These are phyloP conservation scores for Bombus difficillimus DNA, from an alignment of 1,140 invertebrate genomes.

Conservation along the genomic window DNA sequence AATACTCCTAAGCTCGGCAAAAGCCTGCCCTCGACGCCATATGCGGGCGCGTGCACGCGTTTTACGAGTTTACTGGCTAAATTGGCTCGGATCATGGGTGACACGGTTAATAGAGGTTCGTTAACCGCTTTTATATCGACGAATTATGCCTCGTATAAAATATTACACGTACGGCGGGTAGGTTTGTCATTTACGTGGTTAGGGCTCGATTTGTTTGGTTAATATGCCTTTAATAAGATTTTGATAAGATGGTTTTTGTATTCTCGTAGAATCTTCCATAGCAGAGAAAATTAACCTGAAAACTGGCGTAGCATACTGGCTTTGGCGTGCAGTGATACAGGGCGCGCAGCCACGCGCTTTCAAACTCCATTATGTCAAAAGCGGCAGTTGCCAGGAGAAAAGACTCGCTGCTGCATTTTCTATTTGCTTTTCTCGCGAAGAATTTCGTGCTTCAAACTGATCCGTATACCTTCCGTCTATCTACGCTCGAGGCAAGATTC, in stretches of 20 bases:
- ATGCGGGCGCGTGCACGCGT: conserved; percentile 17
- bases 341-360: not conserved
- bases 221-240: not conserved
- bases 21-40: not conserved
- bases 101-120: conserved; percentile 11
- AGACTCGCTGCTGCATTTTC: not conserved
- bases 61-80: conserved; percentile 3
- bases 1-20: not conserved
- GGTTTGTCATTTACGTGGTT: not conserved
- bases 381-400: not conserved
- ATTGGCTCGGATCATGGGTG: conserved; percentile 2
- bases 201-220: too few relatives aligned
- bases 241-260: not conserved
- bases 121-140: conserved; percentile 1
- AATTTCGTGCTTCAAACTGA: not conserved
- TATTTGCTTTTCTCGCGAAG: not conserved
- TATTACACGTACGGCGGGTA: not conserved
- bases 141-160: not conserved
- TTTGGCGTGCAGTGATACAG: not conserved
- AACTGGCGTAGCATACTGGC: not conserved
- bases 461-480: not conserved
- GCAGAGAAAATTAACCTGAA: not conserved
- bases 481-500: not conserved
- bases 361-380: not conserved
- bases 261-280: not conserved